These are phyloP conservation scores for Pygoscelis antarcticus DNA, from an alignment of 2,113 vertebrate species.

Conservation along the genomic window DNA sequence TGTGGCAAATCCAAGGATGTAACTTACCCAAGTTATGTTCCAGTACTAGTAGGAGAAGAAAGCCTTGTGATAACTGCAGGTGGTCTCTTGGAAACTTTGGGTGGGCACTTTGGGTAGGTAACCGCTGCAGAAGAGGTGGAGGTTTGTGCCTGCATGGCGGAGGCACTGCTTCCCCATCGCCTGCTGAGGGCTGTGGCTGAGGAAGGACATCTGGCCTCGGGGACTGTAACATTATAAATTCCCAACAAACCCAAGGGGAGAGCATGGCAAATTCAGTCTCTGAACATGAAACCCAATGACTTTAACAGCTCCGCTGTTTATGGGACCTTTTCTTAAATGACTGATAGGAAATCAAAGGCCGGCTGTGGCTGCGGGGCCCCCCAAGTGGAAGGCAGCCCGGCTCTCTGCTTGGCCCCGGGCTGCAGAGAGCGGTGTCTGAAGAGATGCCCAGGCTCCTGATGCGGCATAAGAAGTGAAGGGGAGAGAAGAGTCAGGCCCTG, in stretches of 20 bases:
- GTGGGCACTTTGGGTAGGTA: background rate
- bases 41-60: background rate
- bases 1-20: background rate
- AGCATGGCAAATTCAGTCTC: background rate
- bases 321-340: background rate
- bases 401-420: accelerated
- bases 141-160: accelerated
- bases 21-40: background rate
- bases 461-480: accelerated
- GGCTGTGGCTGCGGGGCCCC: accelerated
- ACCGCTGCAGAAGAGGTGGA: background rate
- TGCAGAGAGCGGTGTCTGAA: accelerated
- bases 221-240: background rate
- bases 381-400: background rate
- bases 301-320: background rate
- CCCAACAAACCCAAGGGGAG: background rate
- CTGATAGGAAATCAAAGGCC: background rate
- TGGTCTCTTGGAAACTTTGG: background rate
- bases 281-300: background rate
- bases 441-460: background rate
- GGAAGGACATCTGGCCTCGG: background rate
- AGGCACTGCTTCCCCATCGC: background rate
- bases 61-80: background rate
- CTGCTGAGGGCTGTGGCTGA: background rate
- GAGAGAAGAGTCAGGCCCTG: background rate